phyloP scores from a whole-genome alignment of 1,140 invertebrate genomes.

The Lycorma delicatula region DNA sequence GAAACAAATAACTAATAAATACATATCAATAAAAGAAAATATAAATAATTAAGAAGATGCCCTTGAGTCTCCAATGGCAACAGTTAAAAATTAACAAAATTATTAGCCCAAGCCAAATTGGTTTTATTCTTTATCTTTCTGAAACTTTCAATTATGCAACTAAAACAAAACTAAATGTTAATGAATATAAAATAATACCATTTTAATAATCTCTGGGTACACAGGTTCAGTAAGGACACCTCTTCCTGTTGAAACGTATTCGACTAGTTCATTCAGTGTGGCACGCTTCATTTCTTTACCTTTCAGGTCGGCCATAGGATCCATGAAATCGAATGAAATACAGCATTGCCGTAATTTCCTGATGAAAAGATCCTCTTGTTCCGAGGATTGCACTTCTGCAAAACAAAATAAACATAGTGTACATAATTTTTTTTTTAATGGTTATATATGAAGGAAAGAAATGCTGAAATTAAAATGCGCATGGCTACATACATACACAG shows the following conservation, averaged over 20 bases:
- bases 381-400: conserved; percentile 84
- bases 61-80: too few species aligned
- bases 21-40: too few species aligned
- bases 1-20: too few species aligned
- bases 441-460: neutral
- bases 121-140: too few species aligned
- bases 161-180: too few species aligned
- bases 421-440: too few species aligned
- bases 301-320: conserved; percentile 95
- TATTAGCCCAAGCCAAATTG: too few species aligned
- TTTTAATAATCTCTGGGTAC: conserved; percentile 96
- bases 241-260: conserved; percentile 89
- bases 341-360: conserved; percentile 97
- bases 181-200: too few species aligned
- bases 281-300: conserved; percentile 98
- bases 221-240: conserved; percentile 94
- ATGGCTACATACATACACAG: too few species aligned
- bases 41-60: too few species aligned
- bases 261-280: conserved; percentile 95
- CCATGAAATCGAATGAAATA: conserved; percentile 98
- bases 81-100: too few species aligned
- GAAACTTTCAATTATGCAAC: too few species aligned
- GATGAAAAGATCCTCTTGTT: conserved; percentile 97
- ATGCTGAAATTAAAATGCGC: neutral
- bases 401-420: conserved; percentile 5